Evolutionary conservation across 2,888 invertebrate species (phyloP), one percentile per base, ranked within the genome.

Genomic region (Chalcis sispes): DNA sequence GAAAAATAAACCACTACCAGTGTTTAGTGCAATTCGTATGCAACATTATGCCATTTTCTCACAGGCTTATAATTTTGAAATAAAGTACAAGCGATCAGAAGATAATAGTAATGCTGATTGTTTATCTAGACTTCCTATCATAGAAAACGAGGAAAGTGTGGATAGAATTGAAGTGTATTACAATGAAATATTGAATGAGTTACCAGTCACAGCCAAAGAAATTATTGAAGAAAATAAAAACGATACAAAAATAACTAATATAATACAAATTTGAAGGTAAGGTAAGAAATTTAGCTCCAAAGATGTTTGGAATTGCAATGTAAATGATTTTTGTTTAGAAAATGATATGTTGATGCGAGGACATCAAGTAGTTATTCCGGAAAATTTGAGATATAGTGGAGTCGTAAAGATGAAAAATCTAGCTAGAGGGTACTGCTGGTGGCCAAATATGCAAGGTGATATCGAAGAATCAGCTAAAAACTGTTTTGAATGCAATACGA

Each of bases 361-460:
- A 77, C 81, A 25, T 52, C 71, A 20, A 42, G 54, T 72, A 15
- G 64, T 72, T 2, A 32, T 72, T 15, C 80, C 70, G 0, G 23
- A 48, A 48, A 59, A 23, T 10, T 7, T 79, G 1, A 77, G 74
- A 32, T 80, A 83, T 72, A 65, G 52, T 0, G 80, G 81, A 4
- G 79, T 82, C 13, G 77, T 79, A 1, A 81, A 80, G 61, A 83
- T 81, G 79, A 83, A 83, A 65, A 59, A 64, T 23, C 25, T 82
- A 5, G 81, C 82, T 7, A 65, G 82, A 59, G 65, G 72, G 1
- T 78, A 81, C 58, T 77, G 80, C 5, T 81, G 79, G 72, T 83
- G 81, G 82, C 74, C 72, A 29, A 56, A 66, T 29, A 80, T 83
- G 5, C 79, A 82, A 52, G 50, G 32, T 10, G 70, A 77, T 0